Base-by-base conservation (phyloP, 2,797 vertebrate genomes). In the Gymnoscopelus braueri region DNA sequence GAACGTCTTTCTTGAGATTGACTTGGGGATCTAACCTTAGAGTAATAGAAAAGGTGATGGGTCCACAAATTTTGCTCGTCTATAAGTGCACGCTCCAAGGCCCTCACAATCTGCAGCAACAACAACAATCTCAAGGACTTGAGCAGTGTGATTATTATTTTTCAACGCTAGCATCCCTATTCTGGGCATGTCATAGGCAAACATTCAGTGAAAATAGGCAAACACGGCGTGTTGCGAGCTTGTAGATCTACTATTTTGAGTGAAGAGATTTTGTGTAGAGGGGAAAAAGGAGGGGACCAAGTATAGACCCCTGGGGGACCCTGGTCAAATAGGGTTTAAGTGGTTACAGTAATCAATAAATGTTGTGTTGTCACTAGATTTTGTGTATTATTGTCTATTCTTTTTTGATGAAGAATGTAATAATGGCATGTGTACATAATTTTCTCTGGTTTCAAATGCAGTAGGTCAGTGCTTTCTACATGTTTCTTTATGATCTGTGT, bases 401-500 rank as follows among this genome's bases (percentile, higher is more conserved):
- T 50, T 50, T 13, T 50, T 5, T 50, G 14, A 14, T 50, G 10
- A 50, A 50, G 10, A 50, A 50, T 50, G 14, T 50, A 3, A 50
- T 13, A 3, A 50, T 3, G 12, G 47, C 7, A 48, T 48, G 62
- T 81, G 68, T 87, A 6, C 5, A 6, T 35, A 54, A 84, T 89
- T 88, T 82, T 11, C 70, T 67, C 14, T 0, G 57, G 77, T 84
- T 75, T 85, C 85, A 89, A 91, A 89, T 89, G 87, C 84, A 74
- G 47, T 53, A 70, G 83, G 79, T 84, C 80, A 76, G 64, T 73
- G 56, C 47, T 80, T 64, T 51, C 59, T 56, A 9, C 52, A 15
- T 70, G 53, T 52, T 60, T 6, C n/a, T 29, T 50, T 1, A 19
- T 71, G 32, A 35, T 35, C 32, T 35, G 32, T 35, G 32, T 5